Conservation (phyloP, 2,113 vertebrate genomes). For the Pygoscelis adeliae region DNA sequence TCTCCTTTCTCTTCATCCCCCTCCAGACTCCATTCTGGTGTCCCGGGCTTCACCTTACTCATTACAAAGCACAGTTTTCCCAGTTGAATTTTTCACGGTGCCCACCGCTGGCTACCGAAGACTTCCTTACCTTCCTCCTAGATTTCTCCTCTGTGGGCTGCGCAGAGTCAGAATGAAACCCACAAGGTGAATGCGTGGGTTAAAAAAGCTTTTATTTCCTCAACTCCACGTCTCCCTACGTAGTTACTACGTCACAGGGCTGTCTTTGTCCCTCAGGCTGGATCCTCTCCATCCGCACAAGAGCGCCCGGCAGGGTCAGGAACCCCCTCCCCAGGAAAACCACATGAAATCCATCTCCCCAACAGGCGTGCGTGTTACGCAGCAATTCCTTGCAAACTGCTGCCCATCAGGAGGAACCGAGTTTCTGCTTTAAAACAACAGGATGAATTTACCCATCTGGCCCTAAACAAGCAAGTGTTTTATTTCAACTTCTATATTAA, state of each 20-base stretch:
- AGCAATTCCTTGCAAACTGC: no score
- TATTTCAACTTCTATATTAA: background rate
- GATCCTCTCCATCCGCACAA: background rate
- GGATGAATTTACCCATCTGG: background rate
- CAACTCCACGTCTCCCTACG: background rate
- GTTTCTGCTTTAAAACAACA: background rate
- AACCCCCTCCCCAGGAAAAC: no score
- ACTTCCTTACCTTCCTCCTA: background rate
- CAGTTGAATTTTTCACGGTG: background rate
- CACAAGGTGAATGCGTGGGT: rapidly evolving
- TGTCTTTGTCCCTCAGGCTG: no score
- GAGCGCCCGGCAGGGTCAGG: background rate
- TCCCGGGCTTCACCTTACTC: background rate
- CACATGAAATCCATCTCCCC: background rate
- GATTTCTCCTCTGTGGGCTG: background rate
- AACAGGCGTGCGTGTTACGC: rapidly evolving
- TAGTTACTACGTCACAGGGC: rapidly evolving
- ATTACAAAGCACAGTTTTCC: background rate
- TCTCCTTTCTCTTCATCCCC: background rate
- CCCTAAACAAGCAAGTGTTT: background rate
- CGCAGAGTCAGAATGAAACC: background rate
- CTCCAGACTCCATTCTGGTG: no score
- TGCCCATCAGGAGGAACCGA: rapidly evolving
- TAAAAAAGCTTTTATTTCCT: background rate
- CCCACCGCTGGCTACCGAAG: background rate